Percentiles rank a stretch among this genome's conserved stretches.
These are phyloP conservation scores for Porites cylindrica DNA, from an alignment of 92 coral and sea anemone genomes.

Conservation along the genomic window DNA sequence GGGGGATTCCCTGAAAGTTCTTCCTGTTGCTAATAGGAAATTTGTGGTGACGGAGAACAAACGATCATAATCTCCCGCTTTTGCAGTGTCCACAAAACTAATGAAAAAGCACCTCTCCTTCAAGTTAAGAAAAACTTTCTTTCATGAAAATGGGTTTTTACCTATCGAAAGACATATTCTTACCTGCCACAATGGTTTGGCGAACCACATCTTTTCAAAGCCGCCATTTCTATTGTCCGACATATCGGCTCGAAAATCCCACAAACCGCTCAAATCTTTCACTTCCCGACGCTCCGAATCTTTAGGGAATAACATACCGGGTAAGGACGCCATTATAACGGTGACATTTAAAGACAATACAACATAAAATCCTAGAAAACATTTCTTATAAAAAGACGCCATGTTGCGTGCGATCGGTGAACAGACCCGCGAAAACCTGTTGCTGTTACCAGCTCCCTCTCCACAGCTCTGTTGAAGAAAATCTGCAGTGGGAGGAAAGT, in stretches of 20 bases:
- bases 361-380: not conserved
- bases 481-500: not conserved
- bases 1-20: not conserved
- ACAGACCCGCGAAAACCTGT: constrained; percentile 18
- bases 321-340: constrained; percentile 12
- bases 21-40: no score
- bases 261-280: constrained; percentile 90
- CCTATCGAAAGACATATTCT: not conserved
- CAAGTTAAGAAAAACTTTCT: no score
- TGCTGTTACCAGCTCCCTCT: constrained; percentile 24
- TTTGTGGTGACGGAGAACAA: not conserved
- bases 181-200: constrained; percentile 79
- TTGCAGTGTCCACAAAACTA: no score
- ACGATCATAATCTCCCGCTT: not conserved
- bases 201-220: constrained; percentile 80
- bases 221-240: constrained; percentile 82
- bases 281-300: constrained; percentile 95
- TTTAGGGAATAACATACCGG: constrained; percentile 90
- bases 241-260: constrained; percentile 96
- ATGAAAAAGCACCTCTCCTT: not conserved
- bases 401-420: not conserved
- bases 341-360: not conserved
- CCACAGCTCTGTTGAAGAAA: not conserved
- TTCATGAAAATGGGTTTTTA: no score
- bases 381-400: constrained; percentile 17